Evolutionary conservation across 2,113 vertebrate species (phyloP).

Genomic region (Rhombomys opimus): DNA sequence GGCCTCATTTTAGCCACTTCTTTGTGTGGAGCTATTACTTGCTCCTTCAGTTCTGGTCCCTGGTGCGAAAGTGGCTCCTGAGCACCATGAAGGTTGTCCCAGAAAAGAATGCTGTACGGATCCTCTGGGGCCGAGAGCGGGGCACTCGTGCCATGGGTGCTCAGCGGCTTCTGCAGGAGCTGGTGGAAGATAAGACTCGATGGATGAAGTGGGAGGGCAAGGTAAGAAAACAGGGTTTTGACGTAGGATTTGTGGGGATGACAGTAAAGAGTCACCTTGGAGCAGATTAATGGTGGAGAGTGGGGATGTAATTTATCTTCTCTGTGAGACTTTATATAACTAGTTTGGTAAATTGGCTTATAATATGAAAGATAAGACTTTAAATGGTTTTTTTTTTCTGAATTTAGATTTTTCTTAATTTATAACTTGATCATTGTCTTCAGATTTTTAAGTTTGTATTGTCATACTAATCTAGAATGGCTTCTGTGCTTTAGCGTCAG

Average conservation of each 20-base stretch:
- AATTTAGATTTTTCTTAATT: slow-evolving; percentile 62
- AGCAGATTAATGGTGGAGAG: slow-evolving; percentile 12
- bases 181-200: slow-evolving; percentile 98
- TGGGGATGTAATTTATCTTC: background rate
- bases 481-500: slow-evolving; percentile 53
- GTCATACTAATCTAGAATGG: slow-evolving; percentile 25
- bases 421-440: slow-evolving; percentile 52
- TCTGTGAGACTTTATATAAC: background rate
- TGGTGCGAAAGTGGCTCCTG: slow-evolving; percentile 80
- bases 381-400: slow-evolving; percentile 40
- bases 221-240: slow-evolving; percentile 85
- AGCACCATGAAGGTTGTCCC: slow-evolving; percentile 92
- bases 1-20: slow-evolving; percentile 85
- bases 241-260: background rate
- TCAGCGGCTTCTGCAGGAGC: slow-evolving; percentile 95
- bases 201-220: slow-evolving; percentile 99
- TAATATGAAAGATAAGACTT: slow-evolving; percentile 17
- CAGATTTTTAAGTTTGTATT: slow-evolving; percentile 40
- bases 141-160: slow-evolving; percentile 94
- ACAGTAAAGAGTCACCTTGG: background rate
- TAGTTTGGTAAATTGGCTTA: background rate
- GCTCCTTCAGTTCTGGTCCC: slow-evolving; percentile 72
- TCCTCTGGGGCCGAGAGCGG: slow-evolving; percentile 95
- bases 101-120: slow-evolving; percentile 98
- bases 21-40: slow-evolving; percentile 83